Evolutionary conservation across 1,140 invertebrate species (phyloP).

Genomic region (Aphis gossypii): DNA sequence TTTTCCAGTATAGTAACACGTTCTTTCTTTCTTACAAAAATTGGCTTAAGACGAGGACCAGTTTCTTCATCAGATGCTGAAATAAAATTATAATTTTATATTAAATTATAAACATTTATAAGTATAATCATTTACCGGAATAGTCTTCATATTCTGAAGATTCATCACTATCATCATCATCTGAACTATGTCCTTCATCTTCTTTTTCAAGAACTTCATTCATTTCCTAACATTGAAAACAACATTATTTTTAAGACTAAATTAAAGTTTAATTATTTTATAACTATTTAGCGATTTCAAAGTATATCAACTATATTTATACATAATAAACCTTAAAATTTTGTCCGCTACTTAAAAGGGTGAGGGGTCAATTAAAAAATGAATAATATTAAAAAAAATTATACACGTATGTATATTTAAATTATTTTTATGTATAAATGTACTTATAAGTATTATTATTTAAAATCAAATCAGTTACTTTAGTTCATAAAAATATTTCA

Average conservation of each 20-base stretch:
- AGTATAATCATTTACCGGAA: conserved; percentile 67
- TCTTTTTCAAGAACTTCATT: conserved; percentile 69
- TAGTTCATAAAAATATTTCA: too few relatives aligned
- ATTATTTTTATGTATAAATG: too few relatives aligned
- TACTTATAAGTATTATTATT: too few relatives aligned
- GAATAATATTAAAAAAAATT: too few relatives aligned
- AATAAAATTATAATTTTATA: conserved; percentile 41
- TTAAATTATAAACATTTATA: neutral
- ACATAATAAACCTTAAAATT: too few relatives aligned
- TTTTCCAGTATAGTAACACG: conserved; percentile 94
- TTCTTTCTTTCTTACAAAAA: conserved; percentile 95
- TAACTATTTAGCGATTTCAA: too few relatives aligned
- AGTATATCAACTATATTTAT: too few relatives aligned
- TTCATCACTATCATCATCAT: conserved; percentile 80
- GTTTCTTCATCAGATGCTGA: conserved; percentile 84
- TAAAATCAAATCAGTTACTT: too few relatives aligned
- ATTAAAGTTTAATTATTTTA: too few relatives aligned
- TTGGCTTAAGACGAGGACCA: conserved; percentile 90
- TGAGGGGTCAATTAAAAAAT: too few relatives aligned
- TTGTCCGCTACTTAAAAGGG: too few relatives aligned
- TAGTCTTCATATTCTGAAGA: conserved; percentile 86
- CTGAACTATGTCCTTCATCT: conserved; percentile 74
- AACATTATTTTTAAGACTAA: neutral
- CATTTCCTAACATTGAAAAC: conserved; percentile 19
- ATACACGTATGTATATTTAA: too few relatives aligned